Conservation (phyloP, 2,113 vertebrate species). For the Rallus limicola region DNA sequence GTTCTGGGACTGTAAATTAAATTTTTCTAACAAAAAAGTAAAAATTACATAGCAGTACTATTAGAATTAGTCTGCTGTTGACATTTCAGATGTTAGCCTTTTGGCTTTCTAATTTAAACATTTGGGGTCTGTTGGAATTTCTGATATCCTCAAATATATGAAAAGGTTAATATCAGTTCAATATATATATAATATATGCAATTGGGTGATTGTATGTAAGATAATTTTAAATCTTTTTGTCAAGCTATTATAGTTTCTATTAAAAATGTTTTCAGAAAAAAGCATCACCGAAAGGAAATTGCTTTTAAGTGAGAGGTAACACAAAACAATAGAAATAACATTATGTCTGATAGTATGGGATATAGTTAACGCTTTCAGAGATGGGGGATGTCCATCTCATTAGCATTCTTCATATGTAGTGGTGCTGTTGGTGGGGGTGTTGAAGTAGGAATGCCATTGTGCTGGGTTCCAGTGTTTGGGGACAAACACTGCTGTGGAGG, state of each 20-base stretch:
- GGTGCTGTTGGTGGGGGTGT: constrained; percentile 80
- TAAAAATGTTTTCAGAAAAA: constrained; percentile 26
- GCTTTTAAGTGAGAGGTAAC: constrained; percentile 27
- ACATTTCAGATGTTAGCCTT: background rate
- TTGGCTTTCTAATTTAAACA: background rate
- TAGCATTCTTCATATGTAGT: constrained; percentile 78
- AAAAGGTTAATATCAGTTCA: background rate
- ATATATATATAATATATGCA: rapidly evolving
- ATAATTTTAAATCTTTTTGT: background rate
- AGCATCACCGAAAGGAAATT: background rate
- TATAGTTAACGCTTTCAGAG: constrained; percentile 74
- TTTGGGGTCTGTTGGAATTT: background rate
- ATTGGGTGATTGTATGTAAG: background rate
- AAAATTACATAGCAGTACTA: background rate
- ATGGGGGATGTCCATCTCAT: constrained; percentile 75
- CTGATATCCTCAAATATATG: background rate
- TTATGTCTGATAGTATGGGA: constrained; percentile 36
- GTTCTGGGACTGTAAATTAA: background rate
- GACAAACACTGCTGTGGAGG: constrained; percentile 87
- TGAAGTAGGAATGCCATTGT: constrained; percentile 85
- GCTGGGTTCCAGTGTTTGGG: constrained; percentile 86
- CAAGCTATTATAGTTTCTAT: background rate
- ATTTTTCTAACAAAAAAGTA: background rate
- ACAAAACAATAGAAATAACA: constrained; percentile 49
- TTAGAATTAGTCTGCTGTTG: background rate